phyloP scores from a whole-genome alignment of 2,888 invertebrate species.

The Ichneumon xanthorius region DNA sequence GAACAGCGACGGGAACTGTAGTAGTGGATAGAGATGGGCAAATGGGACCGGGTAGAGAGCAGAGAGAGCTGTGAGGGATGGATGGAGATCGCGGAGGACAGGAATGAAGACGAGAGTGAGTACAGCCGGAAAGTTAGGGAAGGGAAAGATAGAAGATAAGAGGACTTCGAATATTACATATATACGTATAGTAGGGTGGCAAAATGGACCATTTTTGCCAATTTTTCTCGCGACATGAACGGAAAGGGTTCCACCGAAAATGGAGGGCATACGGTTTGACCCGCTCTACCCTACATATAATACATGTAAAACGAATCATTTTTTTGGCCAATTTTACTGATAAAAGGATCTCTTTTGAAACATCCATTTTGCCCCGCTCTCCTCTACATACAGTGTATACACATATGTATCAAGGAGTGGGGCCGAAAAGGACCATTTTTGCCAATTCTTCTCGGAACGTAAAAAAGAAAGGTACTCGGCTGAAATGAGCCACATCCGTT shows the following conservation, averaged over 20 bases:
- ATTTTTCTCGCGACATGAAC: background rate
- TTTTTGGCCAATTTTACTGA: too few relatives aligned
- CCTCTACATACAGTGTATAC: background rate
- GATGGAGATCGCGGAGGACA: conserved; percentile 48
- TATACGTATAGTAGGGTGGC: background rate
- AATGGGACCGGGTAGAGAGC: conserved; percentile 57
- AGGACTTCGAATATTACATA: conserved; percentile 41
- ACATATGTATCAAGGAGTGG: background rate
- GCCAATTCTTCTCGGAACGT: background rate
- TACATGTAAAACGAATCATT: too few relatives aligned
- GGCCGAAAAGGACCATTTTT: background rate
- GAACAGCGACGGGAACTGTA: conserved; percentile 15
- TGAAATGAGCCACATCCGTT: background rate
- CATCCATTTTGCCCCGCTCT: background rate
- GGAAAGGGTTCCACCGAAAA: background rate
- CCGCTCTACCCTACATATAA: background rate
- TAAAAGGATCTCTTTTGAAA: too few relatives aligned
- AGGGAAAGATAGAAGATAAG: conserved; percentile 42
- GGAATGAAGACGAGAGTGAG: conserved; percentile 34
- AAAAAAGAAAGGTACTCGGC: background rate
- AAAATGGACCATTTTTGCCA: background rate
- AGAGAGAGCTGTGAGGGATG: conserved; percentile 54
- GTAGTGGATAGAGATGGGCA: conserved; percentile 43
- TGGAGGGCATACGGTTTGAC: background rate
- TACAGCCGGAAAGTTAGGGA: conserved; percentile 54